Evolutionary conservation across 2,797 vertebrate genomes (phyloP).

Genomic region (Pterois miles): DNA sequence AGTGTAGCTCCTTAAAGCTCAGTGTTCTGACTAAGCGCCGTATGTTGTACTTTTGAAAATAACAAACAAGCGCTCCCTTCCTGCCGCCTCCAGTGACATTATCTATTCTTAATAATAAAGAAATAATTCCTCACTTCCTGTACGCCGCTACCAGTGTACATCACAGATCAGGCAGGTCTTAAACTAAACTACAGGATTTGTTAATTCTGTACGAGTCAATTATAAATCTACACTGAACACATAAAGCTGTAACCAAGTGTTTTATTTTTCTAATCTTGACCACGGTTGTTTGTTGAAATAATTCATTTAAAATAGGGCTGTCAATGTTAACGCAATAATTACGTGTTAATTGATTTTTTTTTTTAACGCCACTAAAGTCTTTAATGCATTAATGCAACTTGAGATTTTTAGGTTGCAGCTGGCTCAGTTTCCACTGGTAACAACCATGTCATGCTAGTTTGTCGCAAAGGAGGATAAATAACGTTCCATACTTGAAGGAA

Average conservation of each 20-base stretch:
- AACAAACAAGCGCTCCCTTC: neutral
- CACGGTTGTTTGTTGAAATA: neutral
- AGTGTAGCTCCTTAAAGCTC: neutral
- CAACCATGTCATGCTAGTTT: too few relatives aligned
- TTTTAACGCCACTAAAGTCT: too few relatives aligned
- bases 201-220: neutral
- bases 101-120: neutral
- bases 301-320: too few relatives aligned
- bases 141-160: neutral
- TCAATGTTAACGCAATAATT: too few relatives aligned
- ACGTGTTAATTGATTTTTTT: too few relatives aligned
- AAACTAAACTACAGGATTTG: neutral
- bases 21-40: neutral
- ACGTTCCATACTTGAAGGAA: too few relatives aligned
- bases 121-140: neutral
- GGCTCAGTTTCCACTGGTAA: too few relatives aligned
- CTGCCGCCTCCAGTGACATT: neutral
- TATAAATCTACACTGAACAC: neutral
- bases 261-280: neutral
- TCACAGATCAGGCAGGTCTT: neutral
- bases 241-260: neutral
- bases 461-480: too few relatives aligned
- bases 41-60: neutral
- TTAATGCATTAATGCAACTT: too few relatives aligned
- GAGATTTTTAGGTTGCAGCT: rapidly evolving